These are phyloP conservation scores for Scomber japonicus DNA, from an alignment of 2,113 vertebrate genomes.

Conservation along the genomic window DNA sequence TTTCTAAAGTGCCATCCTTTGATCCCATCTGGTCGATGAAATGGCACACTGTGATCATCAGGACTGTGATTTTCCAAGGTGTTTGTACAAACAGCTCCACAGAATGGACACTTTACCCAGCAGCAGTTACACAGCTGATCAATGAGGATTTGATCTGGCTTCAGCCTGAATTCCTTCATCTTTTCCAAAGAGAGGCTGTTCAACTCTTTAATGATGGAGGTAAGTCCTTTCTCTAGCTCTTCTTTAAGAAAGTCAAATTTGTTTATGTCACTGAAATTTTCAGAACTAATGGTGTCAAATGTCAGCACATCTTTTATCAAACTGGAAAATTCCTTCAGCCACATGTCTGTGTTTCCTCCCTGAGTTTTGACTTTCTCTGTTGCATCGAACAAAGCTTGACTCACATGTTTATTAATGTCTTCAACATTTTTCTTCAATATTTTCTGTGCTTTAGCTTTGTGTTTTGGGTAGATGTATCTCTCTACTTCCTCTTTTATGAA, in stretches of 20 bases:
- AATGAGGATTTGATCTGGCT: constrained; percentile 61
- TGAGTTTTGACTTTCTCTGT: too few relatives aligned
- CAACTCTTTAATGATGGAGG: accelerated
- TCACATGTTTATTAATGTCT: too few relatives aligned
- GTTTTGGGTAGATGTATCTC: constrained; percentile 49
- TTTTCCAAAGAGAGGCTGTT: background rate
- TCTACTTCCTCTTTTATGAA: constrained; percentile 70
- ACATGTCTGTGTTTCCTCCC: too few relatives aligned
- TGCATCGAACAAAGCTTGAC: too few relatives aligned
- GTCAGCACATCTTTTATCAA: background rate
- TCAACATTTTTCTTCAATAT: constrained; percentile 42
- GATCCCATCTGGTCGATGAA: constrained; percentile 50
- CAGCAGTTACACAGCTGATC: constrained; percentile 60
- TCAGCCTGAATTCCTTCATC: background rate
- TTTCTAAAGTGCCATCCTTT: constrained; percentile 1
- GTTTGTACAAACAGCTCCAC: constrained; percentile 72
- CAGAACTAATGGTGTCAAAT: constrained; percentile 2
- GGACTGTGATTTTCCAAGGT: constrained; percentile 49
- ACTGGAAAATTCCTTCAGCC: constrained; percentile 29
- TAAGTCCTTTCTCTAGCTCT: constrained; percentile 7
- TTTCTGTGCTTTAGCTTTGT: background rate
- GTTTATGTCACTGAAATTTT: constrained; percentile 21
- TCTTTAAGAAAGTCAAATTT: constrained; percentile 58
- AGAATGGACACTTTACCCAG: constrained; percentile 79
- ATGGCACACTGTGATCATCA: constrained; percentile 46